Evolutionary conservation across 1,140 invertebrate species (phyloP), one percentile per base, ranked within the genome.

Genomic region (Cataglyphis hispanica): DNA sequence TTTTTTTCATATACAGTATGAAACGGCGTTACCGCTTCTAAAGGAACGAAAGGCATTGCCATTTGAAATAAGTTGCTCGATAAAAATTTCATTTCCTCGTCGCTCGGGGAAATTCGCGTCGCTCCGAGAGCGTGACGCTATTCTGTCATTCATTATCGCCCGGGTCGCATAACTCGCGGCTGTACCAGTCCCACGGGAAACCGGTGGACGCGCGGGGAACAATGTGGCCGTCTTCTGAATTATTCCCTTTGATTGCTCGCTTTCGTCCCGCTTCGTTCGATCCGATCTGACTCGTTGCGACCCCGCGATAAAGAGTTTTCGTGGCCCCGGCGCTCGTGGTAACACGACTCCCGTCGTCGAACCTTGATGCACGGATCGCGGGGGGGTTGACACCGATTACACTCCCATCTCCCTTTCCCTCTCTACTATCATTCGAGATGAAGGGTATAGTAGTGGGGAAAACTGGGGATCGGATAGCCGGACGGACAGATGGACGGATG

Each of bases 191-290:
- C 86, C 92, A 91, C 86, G 92, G 90, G 90, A 87, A 4, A 25
- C 53, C 43, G 85, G 34, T 63, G 90, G 88, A 89, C 91, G 77
- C 85, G 64, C 80, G 76, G 46, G 87, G 92, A 93, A 94, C 94
- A 94, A 94, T 94, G 91, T 91, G 37, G 83, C 90, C 90, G 92
- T 89, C 93, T 94, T 89, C 86, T 94, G 93, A 94, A 94, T 94
- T 94, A 94, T 94, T 94, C 93, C 90, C 94, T 94, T 94, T 94
- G 94, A 94, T 94, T 94, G 93, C 92, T 94, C 91, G 92, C 91
- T 94, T 94, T 94, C 91, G 93, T 93, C 86, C 83, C 91, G 91
- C 78, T 93, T 91, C 88, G 90, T 76, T 93, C 90, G 81, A 46
- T 60, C 27, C 74, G 86, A 50, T 77, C 58, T 60, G 58, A 67